These are phyloP conservation scores for Vanessa atalanta DNA, from an alignment of 1,140 invertebrate genomes.

Conservation along the genomic window DNA sequence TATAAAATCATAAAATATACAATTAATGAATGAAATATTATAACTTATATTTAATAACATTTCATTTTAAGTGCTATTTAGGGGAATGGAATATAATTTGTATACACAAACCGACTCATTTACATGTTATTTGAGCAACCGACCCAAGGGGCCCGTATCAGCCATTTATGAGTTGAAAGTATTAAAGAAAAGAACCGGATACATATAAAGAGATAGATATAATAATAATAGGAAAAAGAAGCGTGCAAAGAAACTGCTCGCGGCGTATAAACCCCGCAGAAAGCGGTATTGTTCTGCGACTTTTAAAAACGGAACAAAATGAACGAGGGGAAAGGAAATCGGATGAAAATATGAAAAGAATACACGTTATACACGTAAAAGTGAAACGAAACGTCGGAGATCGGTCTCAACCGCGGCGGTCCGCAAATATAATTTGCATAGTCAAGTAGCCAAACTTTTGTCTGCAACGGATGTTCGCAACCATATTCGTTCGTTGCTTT, in stretches of 20 bases:
- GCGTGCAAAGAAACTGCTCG: constrained; percentile 76
- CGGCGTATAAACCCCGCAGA: constrained; percentile 73
- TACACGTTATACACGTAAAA: constrained; percentile 74
- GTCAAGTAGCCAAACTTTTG: constrained; percentile 79
- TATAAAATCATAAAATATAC: too few species aligned
- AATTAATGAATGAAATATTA: neutral
- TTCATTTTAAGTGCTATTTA: constrained; percentile 26
- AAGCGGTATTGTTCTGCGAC: constrained; percentile 77
- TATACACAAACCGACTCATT: constrained; percentile 62
- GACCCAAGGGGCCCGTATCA: constrained; percentile 75
- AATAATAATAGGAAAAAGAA: constrained; percentile 75
- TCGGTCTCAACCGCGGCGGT: constrained; percentile 72
- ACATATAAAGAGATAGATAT: constrained; percentile 75
- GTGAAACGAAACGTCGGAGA: constrained; percentile 75
- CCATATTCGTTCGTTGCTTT: constrained; percentile 79
- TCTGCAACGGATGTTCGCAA: constrained; percentile 77
- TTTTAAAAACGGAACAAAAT: constrained; percentile 79
- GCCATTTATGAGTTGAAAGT: constrained; percentile 78
- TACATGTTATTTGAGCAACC: constrained; percentile 78
- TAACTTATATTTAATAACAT: constrained; percentile 1
- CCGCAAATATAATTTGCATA: constrained; percentile 81
- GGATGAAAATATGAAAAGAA: constrained; percentile 81
- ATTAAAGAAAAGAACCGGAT: constrained; percentile 79
- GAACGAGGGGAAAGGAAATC: constrained; percentile 79
- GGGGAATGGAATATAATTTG: constrained; percentile 35